phyloP scores from a whole-genome alignment of 2,113 vertebrate genomes.

The Paraplagusia blochii region DNA sequence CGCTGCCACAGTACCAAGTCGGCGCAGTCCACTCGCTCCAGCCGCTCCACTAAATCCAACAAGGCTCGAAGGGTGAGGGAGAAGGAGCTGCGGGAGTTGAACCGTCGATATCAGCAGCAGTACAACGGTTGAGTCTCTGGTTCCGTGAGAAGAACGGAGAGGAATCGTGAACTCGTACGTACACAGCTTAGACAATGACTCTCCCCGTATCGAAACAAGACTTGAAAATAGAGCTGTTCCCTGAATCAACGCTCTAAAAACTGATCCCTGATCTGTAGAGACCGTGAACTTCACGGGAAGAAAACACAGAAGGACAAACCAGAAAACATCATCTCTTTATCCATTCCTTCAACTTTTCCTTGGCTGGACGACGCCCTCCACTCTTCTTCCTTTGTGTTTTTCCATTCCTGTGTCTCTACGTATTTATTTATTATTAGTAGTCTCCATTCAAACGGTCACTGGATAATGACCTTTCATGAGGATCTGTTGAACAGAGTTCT shows the following conservation, averaged over 20 bases:
- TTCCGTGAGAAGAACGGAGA: rapidly evolving
- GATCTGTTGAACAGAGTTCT: slow-evolving; percentile 81
- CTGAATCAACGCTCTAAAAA: not conserved
- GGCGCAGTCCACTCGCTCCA: slow-evolving; percentile 91
- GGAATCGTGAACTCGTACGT: not conserved
- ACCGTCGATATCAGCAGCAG: slow-evolving; percentile 96
- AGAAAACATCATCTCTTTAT: slow-evolving; percentile 32
- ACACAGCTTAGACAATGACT: slow-evolving; percentile 8
- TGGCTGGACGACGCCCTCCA: slow-evolving; percentile 37
- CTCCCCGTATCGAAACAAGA: too few relatives aligned
- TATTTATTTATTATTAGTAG: slow-evolving; percentile 80
- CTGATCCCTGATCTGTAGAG: slow-evolving; percentile 9
- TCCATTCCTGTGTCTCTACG: slow-evolving; percentile 48
- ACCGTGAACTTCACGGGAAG: slow-evolving; percentile 8
- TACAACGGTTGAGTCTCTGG: slow-evolving; percentile 89
- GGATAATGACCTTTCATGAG: slow-evolving; percentile 69
- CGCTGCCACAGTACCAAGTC: slow-evolving; percentile 99
- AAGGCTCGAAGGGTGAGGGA: slow-evolving; percentile 91
- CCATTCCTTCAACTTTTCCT: slow-evolving; percentile 22
- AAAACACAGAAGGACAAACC: slow-evolving; percentile 17
- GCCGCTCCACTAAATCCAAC: slow-evolving; percentile 94
- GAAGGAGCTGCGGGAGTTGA: slow-evolving; percentile 91
- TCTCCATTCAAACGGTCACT: slow-evolving; percentile 68
- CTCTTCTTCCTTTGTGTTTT: slow-evolving; percentile 22
- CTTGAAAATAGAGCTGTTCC: not conserved